Evolutionary conservation across 1,140 invertebrate genomes (phyloP).

Genomic region (Octopus sinensis): DNA sequence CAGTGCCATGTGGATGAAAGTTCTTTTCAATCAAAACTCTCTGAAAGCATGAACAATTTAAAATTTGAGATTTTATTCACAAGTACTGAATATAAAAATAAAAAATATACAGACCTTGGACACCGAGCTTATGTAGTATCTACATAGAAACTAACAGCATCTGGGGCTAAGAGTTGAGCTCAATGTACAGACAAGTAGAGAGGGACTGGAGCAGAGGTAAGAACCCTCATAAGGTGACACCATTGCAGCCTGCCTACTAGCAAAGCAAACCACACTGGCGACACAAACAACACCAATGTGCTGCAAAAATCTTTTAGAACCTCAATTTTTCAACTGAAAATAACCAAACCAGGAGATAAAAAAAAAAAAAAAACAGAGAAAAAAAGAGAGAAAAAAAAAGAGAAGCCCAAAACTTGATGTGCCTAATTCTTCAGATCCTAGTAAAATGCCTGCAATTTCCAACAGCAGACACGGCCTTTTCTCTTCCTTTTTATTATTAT

Average conservation of each 20-base stretch:
- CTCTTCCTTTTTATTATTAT: too few species aligned
- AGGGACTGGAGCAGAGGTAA: too few species aligned
- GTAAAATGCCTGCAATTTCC: neutral
- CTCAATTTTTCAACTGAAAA: too few species aligned
- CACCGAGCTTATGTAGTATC: conserved; percentile 13
- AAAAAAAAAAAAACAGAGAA: neutral
- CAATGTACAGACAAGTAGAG: neutral
- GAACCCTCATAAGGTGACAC: too few species aligned
- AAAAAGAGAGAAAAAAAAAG: neutral
- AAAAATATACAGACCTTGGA: conserved; percentile 17
- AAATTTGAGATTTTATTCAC: conserved; percentile 17
- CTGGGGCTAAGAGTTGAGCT: neutral
- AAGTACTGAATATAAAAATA: conserved; percentile 17
- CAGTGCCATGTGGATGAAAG: too few species aligned
- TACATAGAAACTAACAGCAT: conserved; percentile 10
- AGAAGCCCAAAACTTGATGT: neutral
- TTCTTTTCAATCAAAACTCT: conserved; percentile 4
- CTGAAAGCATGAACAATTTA: conserved; percentile 13
- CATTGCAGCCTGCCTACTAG: too few species aligned
- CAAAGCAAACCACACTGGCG: too few species aligned
- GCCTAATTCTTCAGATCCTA: neutral
- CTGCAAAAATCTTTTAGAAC: too few species aligned
- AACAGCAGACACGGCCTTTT: neutral
- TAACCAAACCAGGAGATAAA: too few species aligned
- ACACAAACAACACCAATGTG: too few species aligned